Conservation (phyloP, 1,140 invertebrate genomes). For the Drosophila pachea region DNA sequence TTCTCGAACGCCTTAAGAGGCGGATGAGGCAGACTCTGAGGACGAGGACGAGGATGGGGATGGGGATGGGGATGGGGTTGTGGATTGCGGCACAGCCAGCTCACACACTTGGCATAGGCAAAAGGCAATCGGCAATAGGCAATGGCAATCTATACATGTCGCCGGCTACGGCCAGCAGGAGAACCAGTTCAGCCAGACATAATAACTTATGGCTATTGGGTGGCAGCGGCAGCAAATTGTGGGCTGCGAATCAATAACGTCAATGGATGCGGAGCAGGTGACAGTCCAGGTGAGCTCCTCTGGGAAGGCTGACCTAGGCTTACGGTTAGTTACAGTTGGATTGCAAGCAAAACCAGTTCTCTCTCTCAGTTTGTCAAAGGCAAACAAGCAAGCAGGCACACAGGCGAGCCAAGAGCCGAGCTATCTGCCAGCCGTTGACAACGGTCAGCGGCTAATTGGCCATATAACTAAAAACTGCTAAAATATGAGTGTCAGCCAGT, state of each 20-base stretch:
- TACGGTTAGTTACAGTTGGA: conserved; percentile 47
- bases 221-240: conserved; percentile 65
- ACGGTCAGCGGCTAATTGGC: conserved; percentile 58
- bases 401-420: conserved; percentile 1
- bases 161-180: conserved; percentile 23
- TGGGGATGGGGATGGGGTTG: conserved; percentile 13
- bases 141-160: conserved; percentile 65
- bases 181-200: conserved; percentile 65
- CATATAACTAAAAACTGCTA: conserved; percentile 63
- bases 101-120: conserved; percentile 16
- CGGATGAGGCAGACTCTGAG: conserved; percentile 27
- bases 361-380: conserved; percentile 28
- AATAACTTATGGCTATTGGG: conserved; percentile 75
- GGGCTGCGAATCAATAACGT: conserved; percentile 70
- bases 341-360: conserved; percentile 26
- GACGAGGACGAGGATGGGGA: background rate
- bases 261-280: conserved; percentile 65
- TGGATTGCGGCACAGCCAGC: conserved; percentile 34
- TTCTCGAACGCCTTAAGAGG: conserved; percentile 68
- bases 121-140: conserved; percentile 20
- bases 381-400: conserved; percentile 23
- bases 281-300: conserved; percentile 38
- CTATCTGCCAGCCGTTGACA: conserved; percentile 47
- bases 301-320: conserved; percentile 32
- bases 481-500: conserved; percentile 54